These are phyloP conservation scores for Lepetodrilus schrolli DNA, from an alignment of 2,888 invertebrate species.

Conservation along the genomic window DNA sequence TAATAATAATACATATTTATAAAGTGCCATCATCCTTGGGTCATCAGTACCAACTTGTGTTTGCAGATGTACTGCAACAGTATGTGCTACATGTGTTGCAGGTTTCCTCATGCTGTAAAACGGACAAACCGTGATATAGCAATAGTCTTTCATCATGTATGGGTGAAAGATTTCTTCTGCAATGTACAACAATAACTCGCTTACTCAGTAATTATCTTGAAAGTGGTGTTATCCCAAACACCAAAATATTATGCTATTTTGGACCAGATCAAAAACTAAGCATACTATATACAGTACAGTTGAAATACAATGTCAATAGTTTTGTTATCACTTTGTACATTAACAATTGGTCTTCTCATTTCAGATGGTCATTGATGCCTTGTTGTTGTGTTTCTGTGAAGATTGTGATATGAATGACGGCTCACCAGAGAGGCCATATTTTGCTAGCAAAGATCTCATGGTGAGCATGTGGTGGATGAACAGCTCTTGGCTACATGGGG, in stretches of 20 bases:
- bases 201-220: too few species aligned
- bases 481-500: too few species aligned
- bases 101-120: too few species aligned
- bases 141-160: too few species aligned
- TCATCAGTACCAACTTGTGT: too few species aligned
- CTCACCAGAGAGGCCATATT: constrained; percentile 72
- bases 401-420: constrained; percentile 88
- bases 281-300: background rate
- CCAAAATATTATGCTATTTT: background rate
- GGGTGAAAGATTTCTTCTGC: too few species aligned
- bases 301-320: constrained; percentile 75
- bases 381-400: constrained; percentile 95
- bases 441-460: constrained; percentile 73
- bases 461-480: constrained; percentile 47
- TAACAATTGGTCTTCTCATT: constrained; percentile 56
- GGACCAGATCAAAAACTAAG: background rate
- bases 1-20: too few species aligned
- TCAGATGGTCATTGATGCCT: constrained; percentile 94
- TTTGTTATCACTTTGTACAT: background rate
- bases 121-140: too few species aligned
- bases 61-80: too few species aligned
- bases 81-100: too few species aligned
- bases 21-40: too few species aligned
- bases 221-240: background rate
- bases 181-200: too few species aligned